phyloP scores from a whole-genome alignment of 2,888 invertebrate species.

The Tipula vernalis region DNA sequence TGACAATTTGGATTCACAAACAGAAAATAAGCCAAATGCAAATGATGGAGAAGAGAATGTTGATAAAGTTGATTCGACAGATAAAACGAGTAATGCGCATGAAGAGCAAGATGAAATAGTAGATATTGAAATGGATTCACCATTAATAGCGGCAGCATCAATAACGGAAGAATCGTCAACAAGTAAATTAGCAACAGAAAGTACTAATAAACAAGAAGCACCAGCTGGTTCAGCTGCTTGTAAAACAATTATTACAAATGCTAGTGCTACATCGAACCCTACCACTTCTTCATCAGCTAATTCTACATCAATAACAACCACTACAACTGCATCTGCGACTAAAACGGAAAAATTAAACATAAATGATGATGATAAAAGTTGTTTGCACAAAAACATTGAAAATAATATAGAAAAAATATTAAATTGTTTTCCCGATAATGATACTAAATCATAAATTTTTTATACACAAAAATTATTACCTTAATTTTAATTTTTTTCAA shows the following conservation, averaged over 20 bases:
- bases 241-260: not conserved
- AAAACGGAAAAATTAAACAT: not conserved
- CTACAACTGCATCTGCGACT: not conserved
- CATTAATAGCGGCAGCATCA: not conserved
- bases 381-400: slow-evolving; percentile 9
- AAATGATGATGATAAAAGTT: slow-evolving; percentile 7
- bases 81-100: not conserved
- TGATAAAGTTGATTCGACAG: not conserved
- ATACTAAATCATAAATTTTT: not conserved
- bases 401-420: slow-evolving; percentile 10
- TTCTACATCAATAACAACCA: not conserved
- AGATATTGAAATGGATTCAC: slow-evolving; percentile 9
- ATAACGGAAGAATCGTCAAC: not conserved
- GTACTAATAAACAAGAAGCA: not conserved
- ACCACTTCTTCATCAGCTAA: not conserved
- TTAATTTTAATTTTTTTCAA: not conserved
- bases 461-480: not conserved
- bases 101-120: slow-evolving; percentile 6
- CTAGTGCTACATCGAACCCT: not conserved
- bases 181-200: not conserved
- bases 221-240: not conserved
- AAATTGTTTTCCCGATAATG: slow-evolving; percentile 8
- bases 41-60: not conserved
- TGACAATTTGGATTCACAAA: not conserved
- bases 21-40: not conserved